Conservation (phyloP, 2,113 vertebrate genomes). For the Catharus fuscescens region DNA sequence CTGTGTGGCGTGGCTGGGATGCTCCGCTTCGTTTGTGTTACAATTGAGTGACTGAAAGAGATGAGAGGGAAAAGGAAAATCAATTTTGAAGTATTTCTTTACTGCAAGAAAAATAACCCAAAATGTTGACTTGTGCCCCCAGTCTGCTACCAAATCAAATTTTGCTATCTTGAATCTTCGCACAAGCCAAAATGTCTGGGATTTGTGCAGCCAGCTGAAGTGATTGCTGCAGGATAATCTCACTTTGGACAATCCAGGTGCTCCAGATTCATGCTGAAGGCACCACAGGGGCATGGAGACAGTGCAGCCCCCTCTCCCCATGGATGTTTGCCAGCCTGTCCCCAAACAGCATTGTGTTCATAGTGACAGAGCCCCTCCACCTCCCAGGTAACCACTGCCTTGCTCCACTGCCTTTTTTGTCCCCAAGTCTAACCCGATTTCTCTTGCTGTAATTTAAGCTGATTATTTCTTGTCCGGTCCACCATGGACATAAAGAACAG, state of each 20-base stretch:
- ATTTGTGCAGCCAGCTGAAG: background rate
- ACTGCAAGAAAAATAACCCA: slow-evolving; percentile 6
- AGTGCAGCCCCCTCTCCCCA: background rate
- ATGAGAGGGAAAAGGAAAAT: background rate
- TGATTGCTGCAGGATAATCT: background rate
- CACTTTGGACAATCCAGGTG: background rate
- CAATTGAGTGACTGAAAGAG: background rate
- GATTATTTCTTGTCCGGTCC: slow-evolving; percentile 66
- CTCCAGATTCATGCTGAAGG: background rate
- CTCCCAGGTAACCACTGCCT: background rate
- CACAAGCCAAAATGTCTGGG: background rate
- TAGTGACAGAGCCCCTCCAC: background rate
- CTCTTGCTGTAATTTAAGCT: slow-evolving; percentile 61
- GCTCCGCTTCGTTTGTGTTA: background rate
- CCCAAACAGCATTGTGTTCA: background rate
- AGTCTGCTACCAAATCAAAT: background rate
- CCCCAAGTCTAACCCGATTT: slow-evolving; percentile 55
- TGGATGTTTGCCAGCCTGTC: background rate
- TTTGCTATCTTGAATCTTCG: background rate
- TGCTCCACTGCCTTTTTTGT: background rate
- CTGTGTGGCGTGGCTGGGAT: background rate
- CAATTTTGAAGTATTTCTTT: slow-evolving; percentile 7
- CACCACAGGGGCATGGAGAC: background rate
- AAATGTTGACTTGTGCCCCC: background rate
- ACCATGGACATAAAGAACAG: slow-evolving; percentile 55